These are phyloP conservation scores for Podotricha telesiphe DNA, from an alignment of 2,888 invertebrate genomes.

Conservation along the genomic window DNA sequence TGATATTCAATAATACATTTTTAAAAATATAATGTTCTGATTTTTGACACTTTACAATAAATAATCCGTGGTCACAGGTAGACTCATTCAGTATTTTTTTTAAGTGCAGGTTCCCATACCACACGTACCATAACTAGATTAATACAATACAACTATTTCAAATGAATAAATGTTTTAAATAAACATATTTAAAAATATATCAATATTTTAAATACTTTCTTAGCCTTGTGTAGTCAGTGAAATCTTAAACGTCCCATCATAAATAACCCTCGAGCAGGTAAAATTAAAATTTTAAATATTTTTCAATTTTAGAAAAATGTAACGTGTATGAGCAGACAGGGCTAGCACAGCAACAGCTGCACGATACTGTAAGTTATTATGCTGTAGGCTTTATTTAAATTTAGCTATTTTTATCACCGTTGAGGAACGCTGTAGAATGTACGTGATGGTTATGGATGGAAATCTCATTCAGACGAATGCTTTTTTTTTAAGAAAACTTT, in stretches of 20 bases:
- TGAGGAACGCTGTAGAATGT: neutral
- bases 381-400: conserved; percentile 2
- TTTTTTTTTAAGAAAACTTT: neutral
- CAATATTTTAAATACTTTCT: neutral
- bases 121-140: too few species aligned
- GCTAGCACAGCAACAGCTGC: conserved; percentile 11
- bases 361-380: conserved; percentile 7
- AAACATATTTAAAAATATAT: too few species aligned
- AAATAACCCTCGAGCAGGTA: neutral
- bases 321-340: conserved; percentile 6
- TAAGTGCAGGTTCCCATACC: too few species aligned
- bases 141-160: neutral
- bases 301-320: conserved; percentile 22
- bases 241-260: neutral
- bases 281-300: conserved; percentile 6
- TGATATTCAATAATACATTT: too few species aligned
- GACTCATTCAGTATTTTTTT: too few species aligned
- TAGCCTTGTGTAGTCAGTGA: neutral
- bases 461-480: neutral
- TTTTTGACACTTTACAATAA: too few species aligned
- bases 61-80: too few species aligned
- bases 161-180: neutral
- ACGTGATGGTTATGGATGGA: neutral
- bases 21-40: too few species aligned
- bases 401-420: neutral